Base-by-base conservation (phyloP, 2,797 vertebrate species). In the Paramormyrops hopkinsi region DNA sequence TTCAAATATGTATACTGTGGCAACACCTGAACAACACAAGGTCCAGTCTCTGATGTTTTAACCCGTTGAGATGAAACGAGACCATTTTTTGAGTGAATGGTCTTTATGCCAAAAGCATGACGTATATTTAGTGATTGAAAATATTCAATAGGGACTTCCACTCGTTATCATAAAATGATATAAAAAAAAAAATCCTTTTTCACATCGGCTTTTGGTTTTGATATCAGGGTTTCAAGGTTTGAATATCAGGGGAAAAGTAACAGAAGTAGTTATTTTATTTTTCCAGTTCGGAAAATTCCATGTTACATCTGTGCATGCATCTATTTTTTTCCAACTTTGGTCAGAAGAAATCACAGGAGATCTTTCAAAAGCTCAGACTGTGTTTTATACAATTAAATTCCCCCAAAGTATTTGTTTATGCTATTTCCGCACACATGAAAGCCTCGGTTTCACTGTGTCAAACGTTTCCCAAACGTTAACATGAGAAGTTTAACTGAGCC, bases 391-490 rank as follows among this genome's bases (percentile, higher is more conserved):
- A 91, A 91, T 91, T 89, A 84, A 91, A 92, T 92, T 92, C 92
- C 91, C 91, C 90, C 92, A 93, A 94, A 94, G 90, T 90, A 91
- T 94, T 93, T 93, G 65, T 89, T 89, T 93, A 90, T 91, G 84
- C 91, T 62, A 89, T 93, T 92, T 91, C 91, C 90, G 92, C 93
- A 95, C 92, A 94, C 94, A 95, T 93, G 93, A 94, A 94, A 91
- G 88, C 6, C 90, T 84, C 90, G 59, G 90, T 91, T 94, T 89
- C 86, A 92, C 90, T 91, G 91, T 37, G 90, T 91, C 93, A 91
- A 93, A 92, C 51, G 88, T 94, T 95, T 93, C 91, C 92, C 90
- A 93, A 95, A 94, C 92, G 92, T 91, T 91, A 93, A 91, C 91
- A 93, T 88, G 69, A 89, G 84, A 65, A 56, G 82, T 88, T 82